Base-by-base conservation (phyloP, 37 sponge, comb jelly and placozoan genomes). In the Geodia barretti region DNA sequence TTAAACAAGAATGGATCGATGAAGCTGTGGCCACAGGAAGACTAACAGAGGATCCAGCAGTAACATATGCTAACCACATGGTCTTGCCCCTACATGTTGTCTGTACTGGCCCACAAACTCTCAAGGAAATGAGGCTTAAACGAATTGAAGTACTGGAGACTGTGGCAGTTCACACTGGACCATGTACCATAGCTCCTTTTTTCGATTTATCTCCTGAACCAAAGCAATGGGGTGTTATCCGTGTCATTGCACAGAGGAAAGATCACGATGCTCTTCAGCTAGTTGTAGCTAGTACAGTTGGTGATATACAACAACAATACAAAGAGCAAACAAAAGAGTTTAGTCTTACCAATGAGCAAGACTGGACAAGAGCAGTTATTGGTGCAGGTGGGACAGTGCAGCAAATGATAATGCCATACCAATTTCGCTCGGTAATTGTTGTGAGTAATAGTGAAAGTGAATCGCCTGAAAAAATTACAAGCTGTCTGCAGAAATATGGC, bases 1-100 rank as follows among this genome's bases (percentile, higher is more conserved):
- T 92, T 21, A 30, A 76, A n/a, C 70, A 87, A 40, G 84, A 92
- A 30, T 92, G 92, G 92, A 63, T 92, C 32, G 35, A 77, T 41
- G 81, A 92, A 83, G 92, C 92, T 23, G 30, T 92, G 31, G 30
- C 38, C 3, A 30, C 36, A 30, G 84, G 81, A 0, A 72, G 67
- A 61, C 54, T 91, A 21, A 33, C 7, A 4, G 30, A 39, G 30
- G 63, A 90, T 62, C 91, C 86, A 32, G 43, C 43, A 4, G 72
- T 17, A 7, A 7, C 7, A 47, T 47, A 17, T 14, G 14, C 7
- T 7, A 14, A 7, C 7, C 54, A 47, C 54, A 47, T 7, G 14
- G 54, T 47, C 14, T 7, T 47, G 11, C 54, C 54, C 7, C 54
- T 47, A 14, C 11, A 47, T 47, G 54, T 47, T 17, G 14, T 47